Conservation (phyloP, 2,888 invertebrate species). For the Oscheius sp. region DNA sequence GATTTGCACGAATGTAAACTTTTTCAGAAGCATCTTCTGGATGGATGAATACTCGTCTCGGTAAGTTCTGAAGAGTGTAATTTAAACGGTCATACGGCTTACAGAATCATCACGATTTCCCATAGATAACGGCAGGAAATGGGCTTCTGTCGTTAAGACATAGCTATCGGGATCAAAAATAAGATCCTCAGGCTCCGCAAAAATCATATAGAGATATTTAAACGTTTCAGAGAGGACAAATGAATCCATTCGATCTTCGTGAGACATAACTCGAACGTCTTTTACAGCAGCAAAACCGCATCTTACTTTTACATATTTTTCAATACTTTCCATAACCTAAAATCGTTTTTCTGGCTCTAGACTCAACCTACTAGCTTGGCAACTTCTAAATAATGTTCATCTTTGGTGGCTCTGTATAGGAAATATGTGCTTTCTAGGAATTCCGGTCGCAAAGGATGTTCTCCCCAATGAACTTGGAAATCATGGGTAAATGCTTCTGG, state of each 20-base stretch:
- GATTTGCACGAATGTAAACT: slow-evolving; percentile 47
- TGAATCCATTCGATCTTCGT: slow-evolving; percentile 96
- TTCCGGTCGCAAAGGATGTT: slow-evolving; percentile 91
- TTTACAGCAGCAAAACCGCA: slow-evolving; percentile 98
- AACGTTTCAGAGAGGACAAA: slow-evolving; percentile 97
- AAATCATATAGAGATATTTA: slow-evolving; percentile 92
- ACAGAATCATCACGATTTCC: slow-evolving; percentile 29
- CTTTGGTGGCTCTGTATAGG: slow-evolving; percentile 89
- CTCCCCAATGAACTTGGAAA: slow-evolving; percentile 97
- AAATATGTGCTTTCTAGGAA: slow-evolving; percentile 98
- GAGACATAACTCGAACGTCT: slow-evolving; percentile 84
- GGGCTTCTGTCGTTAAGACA: slow-evolving; percentile 81
- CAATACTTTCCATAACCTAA: slow-evolving; percentile 83
- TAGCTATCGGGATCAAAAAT: slow-evolving; percentile 73
- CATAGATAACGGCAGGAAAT: slow-evolving; percentile 82
- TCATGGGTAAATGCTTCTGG: slow-evolving; percentile 98
- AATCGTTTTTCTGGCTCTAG: not conserved
- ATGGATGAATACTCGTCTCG: slow-evolving; percentile 36
- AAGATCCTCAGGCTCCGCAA: slow-evolving; percentile 78
- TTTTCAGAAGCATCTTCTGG: slow-evolving; percentile 34
- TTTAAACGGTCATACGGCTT: not conserved
- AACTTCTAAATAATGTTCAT: slow-evolving; percentile 91
- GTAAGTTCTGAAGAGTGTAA: slow-evolving; percentile 5
- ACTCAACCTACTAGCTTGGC: slow-evolving; percentile 77
- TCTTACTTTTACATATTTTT: slow-evolving; percentile 88